Evolutionary conservation across 2,888 invertebrate genomes (phyloP), one percentile per base, ranked within the genome.

Genomic region (Acronicta leporina): DNA sequence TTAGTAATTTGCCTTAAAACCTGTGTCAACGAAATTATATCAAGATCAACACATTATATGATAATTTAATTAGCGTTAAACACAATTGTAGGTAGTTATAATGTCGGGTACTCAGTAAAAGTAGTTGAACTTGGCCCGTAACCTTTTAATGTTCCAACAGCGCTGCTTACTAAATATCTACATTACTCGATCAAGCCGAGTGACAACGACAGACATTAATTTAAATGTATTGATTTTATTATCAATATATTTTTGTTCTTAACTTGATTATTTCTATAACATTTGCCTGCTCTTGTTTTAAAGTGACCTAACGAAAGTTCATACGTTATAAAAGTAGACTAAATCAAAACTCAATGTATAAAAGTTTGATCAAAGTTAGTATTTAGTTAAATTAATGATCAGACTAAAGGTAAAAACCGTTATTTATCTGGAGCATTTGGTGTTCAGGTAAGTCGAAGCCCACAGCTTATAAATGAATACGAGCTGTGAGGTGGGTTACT

Each of bases 61-160:
- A 54, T 33, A 48, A 63, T 48, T 44, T 54, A 58, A 67, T 58
- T 20, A 15, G 43, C 50, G 49, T 65, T 77, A 59, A 60, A 69
- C 43, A 44, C 33, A 63, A 64, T 55, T 59, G 54, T 61, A 62
- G 48, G 44, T 35, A 61, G 57, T 65, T 59, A 60, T 20, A 42
- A 70, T 68, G 72, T 68, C 62, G 68, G 69, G 63, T 75, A 59
- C 51, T 62, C 62, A 69, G 74, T 79, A 83, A 83, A 80, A 88
- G 85, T 85, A 72, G 85, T 86, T 89, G 85, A 89, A 87, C 87
- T 90, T 88, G 86, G 80, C 77, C 80, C 72, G 75, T 83, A 83
- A 86, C 85, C 87, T 87, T 85, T 84, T 75, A 64, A 58, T 59
- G 62, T 72, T 38, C 66, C 58, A 51, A 71, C 65, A 58, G 42